Evolutionary conservation across 1,140 invertebrate species (phyloP), one percentile per base, ranked within the genome.

Genomic region (Megathymus violae): DNA sequence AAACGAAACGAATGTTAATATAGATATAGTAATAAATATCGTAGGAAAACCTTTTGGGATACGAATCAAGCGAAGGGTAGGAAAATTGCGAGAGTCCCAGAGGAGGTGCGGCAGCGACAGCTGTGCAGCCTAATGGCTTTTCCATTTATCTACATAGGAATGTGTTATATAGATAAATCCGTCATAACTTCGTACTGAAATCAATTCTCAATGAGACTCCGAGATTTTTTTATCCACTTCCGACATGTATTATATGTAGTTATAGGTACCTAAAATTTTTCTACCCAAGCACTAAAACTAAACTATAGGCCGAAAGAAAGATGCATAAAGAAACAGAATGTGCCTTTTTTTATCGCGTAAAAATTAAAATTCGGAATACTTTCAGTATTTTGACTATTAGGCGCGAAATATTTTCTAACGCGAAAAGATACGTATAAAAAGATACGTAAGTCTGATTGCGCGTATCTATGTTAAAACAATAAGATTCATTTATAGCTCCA

Each of bases 11-110:
- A 66, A 77, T 76, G 85, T 88, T 88, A 89, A 90, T 91, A 88
- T 88, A 85, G 88, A 88, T 86, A 86, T 91, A 85, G 85, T 88
- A 89, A 89, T 91, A 91, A 91, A 91, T 91, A 89, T 85, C 62
- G 62, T 36, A 47, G 74, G 77, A 82, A 79, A 83, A 81, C 80
- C 85, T 84, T 90, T 82, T 76, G 80, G 82, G 81, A 82, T 80
- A 82, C 78, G 80, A 87, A 85, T 89, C 79, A 85, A 86, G 78
- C 73, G 82, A 75, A 86, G 88, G 88, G 88, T 86, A 80, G 77
- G 86, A 87, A 89, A 89, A 87, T 89, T 89, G 84, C 78, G 73
- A 72, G 66, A 80, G 70, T 89, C 84, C 88, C 88, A 52, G 62
- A 86, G 80, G 88, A 85, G 76, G 73, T 68, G 64, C 68, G 73